Conservation (phyloP, 2,888 invertebrate genomes). For the Ornithoptera priamus region DNA sequence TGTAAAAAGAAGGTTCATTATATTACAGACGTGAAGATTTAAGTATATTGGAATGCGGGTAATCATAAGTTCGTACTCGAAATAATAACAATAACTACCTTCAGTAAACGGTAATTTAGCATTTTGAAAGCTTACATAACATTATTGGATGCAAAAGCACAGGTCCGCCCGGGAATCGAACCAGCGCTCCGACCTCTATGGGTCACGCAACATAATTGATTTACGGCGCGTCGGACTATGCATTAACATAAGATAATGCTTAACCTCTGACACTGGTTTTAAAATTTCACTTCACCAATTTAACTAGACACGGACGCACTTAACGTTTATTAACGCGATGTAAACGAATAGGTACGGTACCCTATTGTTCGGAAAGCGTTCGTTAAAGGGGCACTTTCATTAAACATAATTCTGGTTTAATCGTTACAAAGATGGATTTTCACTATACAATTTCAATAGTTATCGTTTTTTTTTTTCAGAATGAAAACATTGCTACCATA, state of each 20-base stretch:
- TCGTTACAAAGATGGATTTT: neutral
- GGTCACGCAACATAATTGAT: constrained; percentile 77
- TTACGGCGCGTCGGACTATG: constrained; percentile 66
- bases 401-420: neutral
- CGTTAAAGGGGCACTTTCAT: neutral
- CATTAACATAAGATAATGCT: constrained; percentile 79
- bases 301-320: constrained; percentile 38
- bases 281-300: constrained; percentile 65
- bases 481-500: too few species aligned
- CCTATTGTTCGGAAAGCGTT: constrained; percentile 22
- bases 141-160: constrained; percentile 61
- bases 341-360: constrained; percentile 6
- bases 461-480: too few species aligned
- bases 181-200: constrained; percentile 54
- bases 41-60: neutral
- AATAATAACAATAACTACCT: constrained; percentile 26
- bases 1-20: too few species aligned
- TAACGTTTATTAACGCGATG: constrained; percentile 16
- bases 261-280: constrained; percentile 72
- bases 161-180: constrained; percentile 54
- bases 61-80: constrained; percentile 11
- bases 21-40: too few species aligned
- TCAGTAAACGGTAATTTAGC: constrained; percentile 35
- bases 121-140: constrained; percentile 49
- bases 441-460: neutral